Evolutionary conservation across 2,888 invertebrate genomes (phyloP).

Genomic region (Agonopterix heracliana): DNA sequence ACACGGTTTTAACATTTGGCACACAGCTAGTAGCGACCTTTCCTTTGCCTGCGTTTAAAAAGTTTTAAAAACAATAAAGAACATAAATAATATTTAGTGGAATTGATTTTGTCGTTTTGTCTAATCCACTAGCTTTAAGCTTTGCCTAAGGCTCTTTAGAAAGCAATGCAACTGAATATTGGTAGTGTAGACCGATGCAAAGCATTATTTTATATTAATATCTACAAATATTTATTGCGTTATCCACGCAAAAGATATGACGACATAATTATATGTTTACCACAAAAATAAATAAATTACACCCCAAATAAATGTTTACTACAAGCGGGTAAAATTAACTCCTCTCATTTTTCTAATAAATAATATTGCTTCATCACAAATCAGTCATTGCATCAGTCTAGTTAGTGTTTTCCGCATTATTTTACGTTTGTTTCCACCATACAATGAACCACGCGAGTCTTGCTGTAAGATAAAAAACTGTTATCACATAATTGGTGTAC

Average conservation of each 20-base stretch:
- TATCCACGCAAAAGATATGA: background rate
- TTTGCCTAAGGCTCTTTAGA: no score
- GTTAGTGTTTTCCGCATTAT: conserved; percentile 6
- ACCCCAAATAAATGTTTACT: background rate
- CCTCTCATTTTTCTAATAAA: conserved; percentile 52
- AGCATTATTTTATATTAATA: background rate
- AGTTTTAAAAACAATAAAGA: conserved; percentile 1
- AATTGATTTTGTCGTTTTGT: background rate
- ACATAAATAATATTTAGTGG: background rate
- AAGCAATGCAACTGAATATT: no score
- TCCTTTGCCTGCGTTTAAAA: conserved; percentile 22
- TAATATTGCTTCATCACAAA: conserved; percentile 69
- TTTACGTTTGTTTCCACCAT: conserved; percentile 11
- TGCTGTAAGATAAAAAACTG: background rate
- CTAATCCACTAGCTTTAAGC: no score
- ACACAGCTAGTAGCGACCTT: conserved; percentile 35
- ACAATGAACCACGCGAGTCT: conserved; percentile 6
- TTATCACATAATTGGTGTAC: no score
- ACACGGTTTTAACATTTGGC: conserved; percentile 58
- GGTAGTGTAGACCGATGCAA: background rate
- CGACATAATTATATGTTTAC: background rate
- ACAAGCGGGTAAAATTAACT: conserved; percentile 23
- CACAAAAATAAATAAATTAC: background rate
- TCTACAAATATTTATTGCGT: background rate
- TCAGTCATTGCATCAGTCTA: conserved; percentile 72